Percentiles rank a stretch among this genome's conserved stretches.
phyloP scores from a whole-genome alignment of 2,888 invertebrate species.

The Drosophila anomelani region DNA sequence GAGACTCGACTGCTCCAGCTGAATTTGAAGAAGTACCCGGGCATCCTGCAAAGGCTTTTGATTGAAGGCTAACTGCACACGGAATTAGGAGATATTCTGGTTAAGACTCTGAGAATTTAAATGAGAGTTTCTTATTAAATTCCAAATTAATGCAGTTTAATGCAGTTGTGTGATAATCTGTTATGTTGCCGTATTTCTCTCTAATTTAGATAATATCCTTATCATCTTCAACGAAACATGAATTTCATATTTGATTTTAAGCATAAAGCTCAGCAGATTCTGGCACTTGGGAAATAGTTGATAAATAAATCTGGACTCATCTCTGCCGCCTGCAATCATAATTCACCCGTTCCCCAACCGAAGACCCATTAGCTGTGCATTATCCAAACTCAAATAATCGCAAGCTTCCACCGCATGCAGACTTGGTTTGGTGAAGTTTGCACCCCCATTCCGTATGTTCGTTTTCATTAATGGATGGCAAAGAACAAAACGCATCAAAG shows the following conservation, averaged over 20 bases:
- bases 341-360: background rate
- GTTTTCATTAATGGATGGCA: conserved; percentile 46
- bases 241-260: background rate
- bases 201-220: too few relatives aligned
- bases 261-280: too few relatives aligned
- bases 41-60: conserved; percentile 26
- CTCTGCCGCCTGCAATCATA: background rate
- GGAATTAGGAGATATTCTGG: background rate
- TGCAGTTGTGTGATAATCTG: too few relatives aligned
- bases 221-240: too few relatives aligned
- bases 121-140: background rate
- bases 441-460: conserved; percentile 2
- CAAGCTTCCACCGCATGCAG: background rate
- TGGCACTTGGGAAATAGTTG: background rate
- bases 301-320: background rate
- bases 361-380: conserved; percentile 12
- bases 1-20: conserved; percentile 27
- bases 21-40: conserved; percentile 30
- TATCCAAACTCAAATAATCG: conserved; percentile 3
- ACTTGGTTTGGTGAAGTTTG: background rate
- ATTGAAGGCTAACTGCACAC: conserved; percentile 8
- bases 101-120: background rate
- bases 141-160: too few relatives aligned
- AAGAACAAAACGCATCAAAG: conserved; percentile 22
- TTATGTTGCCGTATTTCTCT: too few relatives aligned